Conservation (phyloP, 2,888 invertebrate genomes). For the Andrena chrysosceles region DNA sequence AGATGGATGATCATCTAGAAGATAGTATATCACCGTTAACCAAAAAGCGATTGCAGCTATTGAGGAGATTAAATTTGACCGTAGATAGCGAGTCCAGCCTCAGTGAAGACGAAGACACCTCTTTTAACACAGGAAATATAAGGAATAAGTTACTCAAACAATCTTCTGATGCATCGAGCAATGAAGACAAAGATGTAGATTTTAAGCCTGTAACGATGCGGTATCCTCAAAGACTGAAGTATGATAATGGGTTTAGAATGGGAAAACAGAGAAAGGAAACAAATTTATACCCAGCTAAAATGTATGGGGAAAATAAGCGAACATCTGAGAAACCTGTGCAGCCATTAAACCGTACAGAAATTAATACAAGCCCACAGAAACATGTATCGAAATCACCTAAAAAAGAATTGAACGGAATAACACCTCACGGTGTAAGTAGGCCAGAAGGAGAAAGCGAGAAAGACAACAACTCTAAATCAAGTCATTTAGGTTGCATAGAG, state of each 20-base stretch:
- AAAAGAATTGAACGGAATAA: background rate
- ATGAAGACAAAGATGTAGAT: background rate
- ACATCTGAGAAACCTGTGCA: background rate
- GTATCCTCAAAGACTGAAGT: background rate
- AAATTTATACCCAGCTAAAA: background rate
- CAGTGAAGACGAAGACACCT: constrained; percentile 38
- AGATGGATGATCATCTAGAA: background rate
- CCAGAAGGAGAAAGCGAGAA: background rate
- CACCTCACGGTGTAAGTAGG: background rate
- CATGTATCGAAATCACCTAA: background rate
- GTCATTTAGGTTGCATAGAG: background rate
- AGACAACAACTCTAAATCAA: background rate
- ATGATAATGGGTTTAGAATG: background rate
- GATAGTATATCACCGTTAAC: constrained; percentile 34
- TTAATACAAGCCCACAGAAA: background rate
- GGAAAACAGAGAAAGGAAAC: background rate
- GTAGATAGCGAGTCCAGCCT: constrained; percentile 47
- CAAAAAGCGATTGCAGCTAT: constrained; percentile 49
- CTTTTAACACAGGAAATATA: constrained; percentile 12
- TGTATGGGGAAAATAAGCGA: background rate
- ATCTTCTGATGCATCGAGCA: background rate
- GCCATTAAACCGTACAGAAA: background rate
- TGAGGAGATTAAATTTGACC: constrained; percentile 62
- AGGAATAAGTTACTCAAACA: constrained; percentile 28
- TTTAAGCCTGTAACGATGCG: background rate